Evolutionary conservation across 2,113 vertebrate species (phyloP), one percentile per base, ranked within the genome.

Genomic region (Patagioenas fasciata): DNA sequence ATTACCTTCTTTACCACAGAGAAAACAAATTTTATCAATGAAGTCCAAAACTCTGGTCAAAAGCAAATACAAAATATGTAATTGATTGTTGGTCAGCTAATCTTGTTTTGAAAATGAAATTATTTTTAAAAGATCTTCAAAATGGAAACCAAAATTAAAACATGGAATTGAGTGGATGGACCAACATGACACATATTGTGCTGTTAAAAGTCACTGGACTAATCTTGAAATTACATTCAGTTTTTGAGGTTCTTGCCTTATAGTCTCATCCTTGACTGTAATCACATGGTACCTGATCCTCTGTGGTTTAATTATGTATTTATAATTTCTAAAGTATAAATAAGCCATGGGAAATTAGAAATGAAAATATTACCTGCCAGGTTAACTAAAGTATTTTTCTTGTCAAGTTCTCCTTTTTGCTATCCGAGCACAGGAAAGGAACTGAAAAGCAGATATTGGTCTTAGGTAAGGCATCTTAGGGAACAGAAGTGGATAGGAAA

Each of bases 31-130:
- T 66, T n/a, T 56, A 5, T 64, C 48, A 56, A 23, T 38, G 42
- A 73, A 94, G 13, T 88, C 32, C 28, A 69, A 75, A 96, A 64
- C 20, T 31, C 34, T 89, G 17, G 17, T 91, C 70, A 94, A 88
- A 97, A 91, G 17, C 60, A 79, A 95, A 73, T 6, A 54, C 13
- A 77, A 91, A 92, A 50, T 31, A 48, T 40, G 21, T 28, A 79
- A 85, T n/a, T 66, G 12, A 82, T 70, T 85, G 15, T 53, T 44
- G 66, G 31, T 29, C 32, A 73, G 13, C 17, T 73, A 38, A 23
- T 15, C 19, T 87, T 89, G 25, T 50, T 91, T 72, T 89, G 66
- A 74, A 93, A 96, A 61, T 78, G 9, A 94, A 89, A 82, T 71
- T 0, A 56, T 75, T 28, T 85, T 93, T 88, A 67, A 75, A 92